Evolutionary conservation across 2,797 vertebrate genomes (phyloP), one percentile per base, ranked within the genome.

Genomic region (Hapalemur alaotrensis): DNA sequence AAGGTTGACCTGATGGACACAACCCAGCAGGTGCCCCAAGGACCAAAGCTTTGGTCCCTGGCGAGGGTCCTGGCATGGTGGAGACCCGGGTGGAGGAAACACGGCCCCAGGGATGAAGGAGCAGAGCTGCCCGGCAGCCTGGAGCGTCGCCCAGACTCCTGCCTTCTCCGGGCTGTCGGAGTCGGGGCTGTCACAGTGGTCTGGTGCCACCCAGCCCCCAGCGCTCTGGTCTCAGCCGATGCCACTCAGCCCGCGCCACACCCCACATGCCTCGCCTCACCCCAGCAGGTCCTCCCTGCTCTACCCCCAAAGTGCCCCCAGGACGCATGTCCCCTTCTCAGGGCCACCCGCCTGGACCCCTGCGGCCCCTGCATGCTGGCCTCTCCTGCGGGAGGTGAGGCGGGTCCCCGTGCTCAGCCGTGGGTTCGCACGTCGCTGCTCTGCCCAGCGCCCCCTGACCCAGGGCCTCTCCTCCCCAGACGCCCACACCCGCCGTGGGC

Each of bases 191-290:
- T 52, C 35, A 52, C 11, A 14, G 48, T 32, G 10, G 30, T 48
- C 48, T 22, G 28, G 18, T 32, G 17, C 30, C 72, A 2, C 70
- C 25, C 2, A 8, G 17, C 25, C 41, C 41, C 54, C 54, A 57
- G 54, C 3, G 1, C n/a, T 52, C 12, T 1, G 48, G 75, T 10
- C 75, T 35, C 12, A 52, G 32, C 32, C 35, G 32, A 25, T 14
- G 48, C 48, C 7, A 2, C n/a, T 18, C 48, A 25, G 32, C 22
- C 18, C 7, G 14, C 22, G 12, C 9, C 0, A 1, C 12, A 32
- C 20, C 22, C n/a, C 13, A 22, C 50, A 35, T 3, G 15, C 20
- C 50, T 25, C n/a, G 20, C 14, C n/a, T 25, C 14, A 9, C n/a
- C 50, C 12, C 12, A 35, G 6, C 20, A 54, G 11, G 32, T 35